phyloP scores from a whole-genome alignment of 2,888 invertebrate genomes.

The Hetaerina titia region DNA sequence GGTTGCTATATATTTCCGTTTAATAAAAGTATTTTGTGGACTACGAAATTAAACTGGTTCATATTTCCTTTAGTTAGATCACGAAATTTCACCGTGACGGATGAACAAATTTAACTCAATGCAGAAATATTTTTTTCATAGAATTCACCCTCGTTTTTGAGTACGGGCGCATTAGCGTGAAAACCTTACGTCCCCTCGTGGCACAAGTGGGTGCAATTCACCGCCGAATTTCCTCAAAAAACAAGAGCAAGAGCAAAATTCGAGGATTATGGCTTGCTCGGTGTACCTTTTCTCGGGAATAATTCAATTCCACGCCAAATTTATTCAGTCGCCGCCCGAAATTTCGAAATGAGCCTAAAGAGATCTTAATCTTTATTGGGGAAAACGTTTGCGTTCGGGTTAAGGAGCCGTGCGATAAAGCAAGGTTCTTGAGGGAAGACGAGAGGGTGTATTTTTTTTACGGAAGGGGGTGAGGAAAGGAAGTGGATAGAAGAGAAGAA shows the following conservation, averaged over 20 bases:
- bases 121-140: too few relatives aligned
- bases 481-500: neutral
- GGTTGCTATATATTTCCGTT: too few relatives aligned
- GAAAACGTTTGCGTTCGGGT: neutral
- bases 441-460: neutral
- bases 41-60: too few relatives aligned
- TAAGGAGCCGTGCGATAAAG: neutral
- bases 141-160: neutral
- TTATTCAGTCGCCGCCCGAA: neutral
- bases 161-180: neutral
- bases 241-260: neutral
- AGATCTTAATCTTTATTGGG: constrained; percentile 6
- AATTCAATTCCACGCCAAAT: constrained; percentile 16
- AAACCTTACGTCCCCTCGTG: neutral
- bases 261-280: neutral
- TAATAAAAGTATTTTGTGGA: too few relatives aligned
- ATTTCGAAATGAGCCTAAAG: constrained; percentile 1
- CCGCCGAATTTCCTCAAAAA: neutral
- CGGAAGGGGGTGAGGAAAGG: neutral
- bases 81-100: too few relatives aligned
- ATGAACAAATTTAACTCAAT: too few relatives aligned
- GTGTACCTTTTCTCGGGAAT: neutral
- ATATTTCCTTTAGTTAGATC: too few relatives aligned
- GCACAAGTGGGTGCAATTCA: neutral
- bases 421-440: neutral